Base-by-base conservation (phyloP, 2,113 vertebrate species). In the Rhea americana region DNA sequence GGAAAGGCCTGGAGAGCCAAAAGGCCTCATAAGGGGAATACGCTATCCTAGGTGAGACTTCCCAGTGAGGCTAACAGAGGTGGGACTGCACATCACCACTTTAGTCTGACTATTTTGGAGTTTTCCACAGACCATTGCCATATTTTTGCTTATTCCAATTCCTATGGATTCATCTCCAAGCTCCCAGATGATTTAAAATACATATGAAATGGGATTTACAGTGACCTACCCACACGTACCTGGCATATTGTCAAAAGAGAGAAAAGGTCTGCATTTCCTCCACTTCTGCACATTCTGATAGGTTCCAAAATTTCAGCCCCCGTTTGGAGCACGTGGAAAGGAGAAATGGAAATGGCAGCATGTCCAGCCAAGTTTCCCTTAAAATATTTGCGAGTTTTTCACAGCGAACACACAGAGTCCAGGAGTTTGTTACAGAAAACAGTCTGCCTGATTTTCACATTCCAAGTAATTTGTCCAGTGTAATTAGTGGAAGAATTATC, bases 371-470 rank as follows among this genome's bases (percentile, higher is more conserved):
- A 32, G 13, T 45, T n/a, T 87, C 30, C 19, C 66, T 87, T 89
- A 87, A 76, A 84, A 82, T 41, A 26, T 13, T 82, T 26, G 11
- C 32, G 6, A 48, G 4, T 58, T 12, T 86, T 94, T 92, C 55
- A 39, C 61, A 85, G 67, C 30, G 87, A 85, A 71, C 20, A 41
- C 37, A 21, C 1, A 8, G 67, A 71, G 28, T 65, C 28, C 56
- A 65, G 53, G 50, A 63, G 68, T 82, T 87, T 51, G 14, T 68
- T 88, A 53, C 25, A n/a, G 51, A 90, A 88, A 89, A 91, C 73
- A 94, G 84, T 63, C n/a, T 93, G 83, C 85, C 53, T 79, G 77
- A 84, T 93, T 94, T 95, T 95, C 83, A 91, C 88, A 88, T 95
- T 93, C 91, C 70, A 37, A 88, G 70, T 93, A 61, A 84, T 94